These are phyloP conservation scores for Solea senegalensis DNA, from an alignment of 2,113 vertebrate species.

Conservation along the genomic window DNA sequence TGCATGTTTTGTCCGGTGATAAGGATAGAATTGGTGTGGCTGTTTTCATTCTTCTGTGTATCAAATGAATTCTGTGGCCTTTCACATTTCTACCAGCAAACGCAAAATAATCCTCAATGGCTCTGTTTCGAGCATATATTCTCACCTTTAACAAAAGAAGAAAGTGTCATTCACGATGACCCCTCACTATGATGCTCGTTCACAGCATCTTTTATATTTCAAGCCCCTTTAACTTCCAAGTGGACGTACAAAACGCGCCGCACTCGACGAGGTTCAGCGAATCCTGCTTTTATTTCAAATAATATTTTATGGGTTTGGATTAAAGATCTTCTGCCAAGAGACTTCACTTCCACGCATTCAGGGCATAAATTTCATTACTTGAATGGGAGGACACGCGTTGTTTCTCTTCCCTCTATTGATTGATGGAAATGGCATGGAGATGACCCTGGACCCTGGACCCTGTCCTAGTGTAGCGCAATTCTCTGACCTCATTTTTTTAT, in stretches of 20 bases:
- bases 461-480: conserved; percentile 41
- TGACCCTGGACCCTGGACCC: conserved; percentile 58
- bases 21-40: not conserved
- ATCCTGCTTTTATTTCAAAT: conserved; percentile 33
- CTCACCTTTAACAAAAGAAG: conserved; percentile 55
- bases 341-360: conserved; percentile 50
- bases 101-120: conserved; percentile 1
- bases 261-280: conserved; percentile 24
- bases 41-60: conserved; percentile 5
- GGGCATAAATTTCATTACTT: conserved; percentile 62
- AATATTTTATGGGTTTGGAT: conserved; percentile 24
- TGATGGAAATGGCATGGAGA: conserved; percentile 69
- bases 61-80: not conserved
- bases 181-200: conserved; percentile 52
- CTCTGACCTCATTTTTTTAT: conserved; percentile 68
- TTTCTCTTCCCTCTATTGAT: conserved; percentile 51
- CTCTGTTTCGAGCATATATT: conserved; percentile 10
- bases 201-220: conserved; percentile 56
- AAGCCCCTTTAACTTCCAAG: conserved; percentile 43
- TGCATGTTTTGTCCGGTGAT: not conserved
- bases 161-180: conserved; percentile 64
- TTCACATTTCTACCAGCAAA: not conserved
- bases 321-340: conserved; percentile 54
- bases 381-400: conserved; percentile 50
- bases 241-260: conserved; percentile 17